Evolutionary conservation across 2,113 vertebrate species (phyloP).

Genomic region (Chascanopsetta lugubris): DNA sequence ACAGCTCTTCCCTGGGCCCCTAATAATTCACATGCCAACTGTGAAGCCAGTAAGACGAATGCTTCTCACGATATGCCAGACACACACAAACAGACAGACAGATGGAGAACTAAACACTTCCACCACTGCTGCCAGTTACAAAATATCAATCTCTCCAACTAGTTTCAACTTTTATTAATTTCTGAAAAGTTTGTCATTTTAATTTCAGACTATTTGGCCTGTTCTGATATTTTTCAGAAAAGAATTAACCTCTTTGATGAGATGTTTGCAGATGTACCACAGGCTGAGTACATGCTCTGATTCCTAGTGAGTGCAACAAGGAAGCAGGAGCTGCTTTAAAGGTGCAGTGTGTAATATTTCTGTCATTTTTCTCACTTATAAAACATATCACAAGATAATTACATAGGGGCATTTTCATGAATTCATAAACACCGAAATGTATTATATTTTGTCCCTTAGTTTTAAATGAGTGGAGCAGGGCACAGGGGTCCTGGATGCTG

Average conservation of each 20-base stretch:
- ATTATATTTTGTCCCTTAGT: no score
- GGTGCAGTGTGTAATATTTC: no score
- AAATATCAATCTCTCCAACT: background rate
- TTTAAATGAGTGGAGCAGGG: conserved; percentile 16
- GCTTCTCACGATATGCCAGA: background rate
- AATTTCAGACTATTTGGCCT: background rate
- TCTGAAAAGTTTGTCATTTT: background rate
- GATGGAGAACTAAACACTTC: background rate
- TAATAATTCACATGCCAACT: background rate
- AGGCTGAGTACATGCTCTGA: no score
- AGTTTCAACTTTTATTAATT: background rate
- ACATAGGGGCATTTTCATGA: no score
- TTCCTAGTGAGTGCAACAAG: no score
- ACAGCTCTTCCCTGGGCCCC: background rate
- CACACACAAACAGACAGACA: background rate
- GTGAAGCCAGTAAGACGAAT: background rate
- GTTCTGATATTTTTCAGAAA: no score
- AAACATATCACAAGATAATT: no score
- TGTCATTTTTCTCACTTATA: no score
- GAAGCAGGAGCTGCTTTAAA: no score
- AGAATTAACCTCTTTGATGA: no score
- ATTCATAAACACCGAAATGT: no score
- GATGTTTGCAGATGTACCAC: no score
- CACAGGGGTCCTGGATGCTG: conserved; percentile 32
- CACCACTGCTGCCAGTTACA: background rate